Conservation (phyloP, 35 echinoderm and acorn worm species). For the Heliocidaris tuberculata region DNA sequence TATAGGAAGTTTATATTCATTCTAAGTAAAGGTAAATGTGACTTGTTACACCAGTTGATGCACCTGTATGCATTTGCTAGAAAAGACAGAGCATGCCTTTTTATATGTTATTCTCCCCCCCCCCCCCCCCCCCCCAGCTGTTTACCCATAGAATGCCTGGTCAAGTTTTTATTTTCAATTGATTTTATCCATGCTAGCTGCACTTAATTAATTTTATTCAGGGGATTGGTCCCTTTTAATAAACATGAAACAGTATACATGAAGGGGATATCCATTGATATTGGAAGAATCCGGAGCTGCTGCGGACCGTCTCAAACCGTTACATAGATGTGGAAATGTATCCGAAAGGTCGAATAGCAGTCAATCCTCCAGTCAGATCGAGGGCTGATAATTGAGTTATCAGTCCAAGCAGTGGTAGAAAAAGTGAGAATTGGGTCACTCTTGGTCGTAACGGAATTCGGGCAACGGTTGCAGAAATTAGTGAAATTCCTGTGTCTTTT, state of each 20-base stretch:
- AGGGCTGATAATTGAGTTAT: constrained; percentile 16
- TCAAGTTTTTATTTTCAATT: no score
- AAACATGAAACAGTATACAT: background rate
- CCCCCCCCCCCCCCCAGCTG: no score
- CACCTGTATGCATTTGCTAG: no score
- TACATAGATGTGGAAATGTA: background rate
- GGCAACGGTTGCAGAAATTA: background rate
- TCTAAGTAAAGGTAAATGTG: no score
- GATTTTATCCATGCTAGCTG: no score
- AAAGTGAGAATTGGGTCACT: background rate
- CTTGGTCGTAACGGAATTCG: background rate
- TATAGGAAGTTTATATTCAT: no score
- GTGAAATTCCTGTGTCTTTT: background rate
- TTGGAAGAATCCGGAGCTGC: background rate
- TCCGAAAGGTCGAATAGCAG: background rate
- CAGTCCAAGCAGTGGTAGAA: background rate
- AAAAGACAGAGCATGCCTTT: no score
- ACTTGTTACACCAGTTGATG: no score
- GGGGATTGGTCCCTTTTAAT: background rate
- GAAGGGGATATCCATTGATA: background rate
- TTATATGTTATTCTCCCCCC: no score
- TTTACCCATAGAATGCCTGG: no score
- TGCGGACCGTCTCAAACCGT: background rate
- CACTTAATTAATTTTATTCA: no score
- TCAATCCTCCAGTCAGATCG: background rate